Percentiles rank a stretch among this genome's conserved stretches.
These are phyloP conservation scores for Diuraphis noxia DNA, from an alignment of 1,140 invertebrate genomes.

Conservation along the genomic window DNA sequence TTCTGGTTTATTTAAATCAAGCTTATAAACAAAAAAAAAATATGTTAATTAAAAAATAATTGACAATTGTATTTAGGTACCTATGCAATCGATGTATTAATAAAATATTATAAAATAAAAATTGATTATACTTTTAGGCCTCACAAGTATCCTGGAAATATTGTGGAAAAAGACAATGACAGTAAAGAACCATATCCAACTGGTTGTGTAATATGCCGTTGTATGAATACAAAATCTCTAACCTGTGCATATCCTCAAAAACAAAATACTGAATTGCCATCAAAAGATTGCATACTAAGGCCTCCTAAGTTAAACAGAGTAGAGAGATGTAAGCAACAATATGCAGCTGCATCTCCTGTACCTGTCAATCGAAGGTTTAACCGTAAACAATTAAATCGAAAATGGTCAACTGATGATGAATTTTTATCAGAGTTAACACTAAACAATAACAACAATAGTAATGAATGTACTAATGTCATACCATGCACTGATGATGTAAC, in stretches of 20 bases:
- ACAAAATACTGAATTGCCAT: slow-evolving; percentile 22
- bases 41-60: neutral
- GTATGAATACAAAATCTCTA: slow-evolving; percentile 40
- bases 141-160: slow-evolving; percentile 35
- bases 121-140: neutral
- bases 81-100: neutral
- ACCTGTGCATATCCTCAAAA: slow-evolving; percentile 36
- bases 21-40: neutral
- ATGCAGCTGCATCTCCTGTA: slow-evolving; percentile 45
- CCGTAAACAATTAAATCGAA: slow-evolving; percentile 40
- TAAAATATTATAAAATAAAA: neutral
- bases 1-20: neutral
- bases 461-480: slow-evolving; percentile 59
- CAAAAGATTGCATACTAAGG: slow-evolving; percentile 43
- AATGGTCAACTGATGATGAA: slow-evolving; percentile 33
- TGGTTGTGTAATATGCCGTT: slow-evolving; percentile 49
- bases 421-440: slow-evolving; percentile 36
- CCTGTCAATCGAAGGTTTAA: slow-evolving; percentile 26
- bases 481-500: slow-evolving; percentile 70
- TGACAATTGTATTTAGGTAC: neutral
- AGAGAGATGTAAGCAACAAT: slow-evolving; percentile 36
- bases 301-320: slow-evolving; percentile 43
- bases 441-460: slow-evolving; percentile 45
- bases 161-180: slow-evolving; percentile 40
- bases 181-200: slow-evolving; percentile 19